Percentiles rank a stretch among this genome's conserved stretches.
Conservation (phyloP, 2,113 vertebrate species). For the Heptranchias perlo region DNA sequence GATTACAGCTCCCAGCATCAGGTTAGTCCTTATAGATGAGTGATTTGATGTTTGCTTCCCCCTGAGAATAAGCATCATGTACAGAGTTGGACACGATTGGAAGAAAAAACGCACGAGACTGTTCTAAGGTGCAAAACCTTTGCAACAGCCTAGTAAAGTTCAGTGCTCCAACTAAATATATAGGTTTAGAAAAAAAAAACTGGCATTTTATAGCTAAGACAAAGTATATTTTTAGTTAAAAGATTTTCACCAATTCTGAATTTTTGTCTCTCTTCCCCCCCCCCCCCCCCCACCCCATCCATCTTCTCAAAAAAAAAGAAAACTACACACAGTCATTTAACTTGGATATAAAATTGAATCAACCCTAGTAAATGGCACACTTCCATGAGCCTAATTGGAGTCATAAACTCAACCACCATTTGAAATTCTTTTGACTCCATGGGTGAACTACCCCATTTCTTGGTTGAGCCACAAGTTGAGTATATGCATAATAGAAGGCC, state of each 20-base stretch:
- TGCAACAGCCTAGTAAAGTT: background rate
- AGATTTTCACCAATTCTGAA: background rate
- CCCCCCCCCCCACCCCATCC: background rate
- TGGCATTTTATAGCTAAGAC: background rate
- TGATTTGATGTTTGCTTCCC: constrained; percentile 15
- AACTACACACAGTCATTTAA: background rate
- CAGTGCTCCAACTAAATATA: background rate
- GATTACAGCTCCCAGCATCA: constrained; percentile 97
- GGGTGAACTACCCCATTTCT: background rate
- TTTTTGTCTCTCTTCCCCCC: background rate
- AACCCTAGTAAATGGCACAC: background rate
- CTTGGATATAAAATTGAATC: background rate
- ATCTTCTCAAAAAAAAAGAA: background rate
- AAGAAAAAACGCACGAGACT: background rate
- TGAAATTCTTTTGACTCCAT: background rate
- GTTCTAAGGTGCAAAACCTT: background rate
- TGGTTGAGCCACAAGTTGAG: background rate
- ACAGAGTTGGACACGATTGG: constrained; percentile 2
- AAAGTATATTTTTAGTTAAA: background rate
- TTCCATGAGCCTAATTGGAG: constrained; percentile 2
- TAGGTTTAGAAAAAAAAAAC: background rate
- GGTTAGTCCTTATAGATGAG: constrained; percentile 58
- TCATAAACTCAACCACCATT: background rate
- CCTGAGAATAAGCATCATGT: background rate
- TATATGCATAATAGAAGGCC: background rate